Evolutionary conservation across 2,888 invertebrate genomes (phyloP), one percentile per base, ranked within the genome.

Genomic region (Operophtera brumata): DNA sequence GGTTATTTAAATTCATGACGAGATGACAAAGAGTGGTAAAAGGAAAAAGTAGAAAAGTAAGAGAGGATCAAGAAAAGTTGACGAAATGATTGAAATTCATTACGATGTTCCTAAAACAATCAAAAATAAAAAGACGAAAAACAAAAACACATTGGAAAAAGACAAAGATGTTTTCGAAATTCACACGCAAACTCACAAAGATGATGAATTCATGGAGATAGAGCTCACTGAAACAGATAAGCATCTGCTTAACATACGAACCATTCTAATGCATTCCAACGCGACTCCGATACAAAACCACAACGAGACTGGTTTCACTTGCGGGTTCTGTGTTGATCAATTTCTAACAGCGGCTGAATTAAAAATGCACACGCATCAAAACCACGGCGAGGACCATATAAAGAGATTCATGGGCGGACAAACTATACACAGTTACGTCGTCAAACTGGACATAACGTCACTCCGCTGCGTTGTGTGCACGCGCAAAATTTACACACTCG

Each of bases 231-330:
- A 66, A 28, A 42, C 66, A 6, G 51, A 58, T 9, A 78, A 77
- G 55, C 80, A 78, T 48, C 51, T 67, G n/a, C 64, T 67, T 39
- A 84, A 84, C 48, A 61, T 80, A 25, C 64, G 64, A 54, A 70
- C 67, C 32, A 72, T 85, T 13, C 51, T 84, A 1, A 50, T 60
- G n/a, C 67, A 70, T 59, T 75, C 83, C 0, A 84, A 82, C 46
- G 83, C 83, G 0, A 84, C 84, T 1, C 83, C 84, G 0, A 77
- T 85, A 13, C 64, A 74, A 25, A 66, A 66, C 35, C 71, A 67
- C 47, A 69, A 67, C 0, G 77, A 74, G 12, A 39, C 69, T 7
- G 80, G 80, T 0, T 85, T 78, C 54, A 66, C 62, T 0, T 85
- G 85, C 47, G 71, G 69, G 26, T 83, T 75, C 55, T 85, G 85